Conservation (phyloP, 2,113 vertebrate species). For the Ahaetulla prasina region DNA sequence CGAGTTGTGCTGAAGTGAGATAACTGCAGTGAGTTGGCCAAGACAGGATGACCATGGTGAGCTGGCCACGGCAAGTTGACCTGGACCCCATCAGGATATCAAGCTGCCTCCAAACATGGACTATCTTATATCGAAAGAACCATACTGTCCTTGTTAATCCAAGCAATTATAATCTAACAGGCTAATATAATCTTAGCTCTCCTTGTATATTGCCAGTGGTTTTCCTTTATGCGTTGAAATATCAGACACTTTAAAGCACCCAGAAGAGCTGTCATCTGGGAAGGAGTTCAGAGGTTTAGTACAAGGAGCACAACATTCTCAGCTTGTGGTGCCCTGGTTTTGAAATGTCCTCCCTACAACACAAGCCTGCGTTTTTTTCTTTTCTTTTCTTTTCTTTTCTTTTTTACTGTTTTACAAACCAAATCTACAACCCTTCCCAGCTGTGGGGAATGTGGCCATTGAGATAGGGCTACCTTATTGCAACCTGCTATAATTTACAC, state of each 20-base stretch:
- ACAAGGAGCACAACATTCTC: background rate
- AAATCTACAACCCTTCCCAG: background rate
- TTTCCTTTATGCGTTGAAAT: background rate
- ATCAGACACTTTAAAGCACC: background rate
- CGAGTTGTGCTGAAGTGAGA: background rate
- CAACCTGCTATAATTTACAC: background rate
- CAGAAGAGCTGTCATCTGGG: background rate
- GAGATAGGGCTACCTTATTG: background rate
- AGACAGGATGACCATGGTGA: background rate
- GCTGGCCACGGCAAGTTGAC: background rate
- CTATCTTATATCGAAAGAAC: background rate
- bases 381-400: background rate
- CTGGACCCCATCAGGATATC: background rate
- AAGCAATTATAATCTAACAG: background rate
- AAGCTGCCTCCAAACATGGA: background rate
- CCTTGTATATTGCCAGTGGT: background rate
- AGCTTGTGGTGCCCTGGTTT: background rate
- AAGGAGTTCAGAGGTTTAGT: background rate
- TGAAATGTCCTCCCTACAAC: background rate
- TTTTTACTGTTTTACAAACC: background rate
- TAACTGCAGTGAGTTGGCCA: background rate
- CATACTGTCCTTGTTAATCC: background rate
- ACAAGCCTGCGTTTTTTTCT: background rate
- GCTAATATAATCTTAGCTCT: background rate
- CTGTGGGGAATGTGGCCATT: background rate